A percentile compares a stretch with the other conserved stretches of the same genome.
phyloP scores from a whole-genome alignment of 1,140 invertebrate species.

The Zaprionus gabonicus region DNA sequence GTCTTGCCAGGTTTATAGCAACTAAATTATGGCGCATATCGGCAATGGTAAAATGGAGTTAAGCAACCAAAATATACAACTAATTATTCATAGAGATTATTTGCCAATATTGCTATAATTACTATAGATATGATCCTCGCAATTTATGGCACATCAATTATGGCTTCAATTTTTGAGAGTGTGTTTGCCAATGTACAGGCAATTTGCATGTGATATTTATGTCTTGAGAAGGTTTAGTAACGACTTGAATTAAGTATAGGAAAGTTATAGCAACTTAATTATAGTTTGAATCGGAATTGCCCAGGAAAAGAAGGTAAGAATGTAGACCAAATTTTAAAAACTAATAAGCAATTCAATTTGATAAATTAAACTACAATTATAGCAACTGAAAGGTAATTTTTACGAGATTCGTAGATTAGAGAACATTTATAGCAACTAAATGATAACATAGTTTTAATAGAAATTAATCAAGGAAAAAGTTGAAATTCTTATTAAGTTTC shows the following conservation, averaged over 20 bases:
- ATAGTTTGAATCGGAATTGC: no score
- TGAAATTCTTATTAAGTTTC: no score
- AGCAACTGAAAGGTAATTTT: not conserved
- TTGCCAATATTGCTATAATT: conserved; percentile 1
- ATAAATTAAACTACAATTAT: not conserved
- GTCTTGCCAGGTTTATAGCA: not conserved
- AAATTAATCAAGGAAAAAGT: no score
- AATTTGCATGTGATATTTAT: not conserved
- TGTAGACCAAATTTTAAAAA: no score
- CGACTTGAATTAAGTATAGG: not conserved
- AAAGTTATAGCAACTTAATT: not conserved
- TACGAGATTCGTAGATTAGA: no score
- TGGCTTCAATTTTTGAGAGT: not conserved
- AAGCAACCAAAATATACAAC: conserved; percentile 3
- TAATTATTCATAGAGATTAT: not conserved
- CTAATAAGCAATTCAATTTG: no score
- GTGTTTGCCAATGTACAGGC: not conserved
- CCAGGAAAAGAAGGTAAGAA: no score
- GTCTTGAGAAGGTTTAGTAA: not conserved
- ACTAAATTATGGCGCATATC: conserved; percentile 1
- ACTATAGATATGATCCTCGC: not conserved
- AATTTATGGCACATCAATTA: not conserved
- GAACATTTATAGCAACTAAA: not conserved
- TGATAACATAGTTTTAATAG: not conserved
- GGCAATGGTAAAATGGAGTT: not conserved